phyloP scores from a whole-genome alignment of 2,797 vertebrate species.

The Gobionotothen gibberifrons region DNA sequence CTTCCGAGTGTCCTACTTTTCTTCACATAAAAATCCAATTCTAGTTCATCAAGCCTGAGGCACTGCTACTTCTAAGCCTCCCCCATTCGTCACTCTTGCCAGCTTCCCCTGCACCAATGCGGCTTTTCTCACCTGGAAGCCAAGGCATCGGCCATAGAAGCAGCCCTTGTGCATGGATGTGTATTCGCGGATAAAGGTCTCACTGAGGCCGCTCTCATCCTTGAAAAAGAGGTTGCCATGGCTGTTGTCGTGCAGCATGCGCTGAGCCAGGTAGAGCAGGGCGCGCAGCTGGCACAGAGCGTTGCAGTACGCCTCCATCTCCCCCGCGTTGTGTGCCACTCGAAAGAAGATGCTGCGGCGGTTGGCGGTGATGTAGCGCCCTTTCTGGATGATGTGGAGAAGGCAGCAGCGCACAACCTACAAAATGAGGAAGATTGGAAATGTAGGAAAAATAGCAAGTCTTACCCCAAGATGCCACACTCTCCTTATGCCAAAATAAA shows the following conservation, averaged over 20 bases:
- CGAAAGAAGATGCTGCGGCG: conserved; percentile 93
- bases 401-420: conserved; percentile 91
- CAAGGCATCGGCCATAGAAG: conserved; percentile 94
- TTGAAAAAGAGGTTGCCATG: conserved; percentile 90
- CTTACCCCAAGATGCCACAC: neutral
- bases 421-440: neutral
- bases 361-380: conserved; percentile 88
- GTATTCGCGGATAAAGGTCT: conserved; percentile 90
- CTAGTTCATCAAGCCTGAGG: neutral
- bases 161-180: conserved; percentile 93
- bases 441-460: neutral
- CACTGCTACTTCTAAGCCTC: neutral
- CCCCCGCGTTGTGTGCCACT: conserved; percentile 87
- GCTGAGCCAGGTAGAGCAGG: conserved; percentile 90
- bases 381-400: conserved; percentile 92
- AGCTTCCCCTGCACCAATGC: neutral
- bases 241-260: conserved; percentile 88
- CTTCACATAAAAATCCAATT: neutral
- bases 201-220: conserved; percentile 87
- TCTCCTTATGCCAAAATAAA: neutral
- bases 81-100: neutral
- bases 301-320: conserved; percentile 92
- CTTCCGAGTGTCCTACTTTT: neutral
- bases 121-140: conserved; percentile 90
- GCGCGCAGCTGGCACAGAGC: conserved; percentile 93